Percentiles rank a stretch among this genome's conserved stretches.
phyloP scores from a whole-genome alignment of 2,113 vertebrate species.

The Neotoma lepida region DNA sequence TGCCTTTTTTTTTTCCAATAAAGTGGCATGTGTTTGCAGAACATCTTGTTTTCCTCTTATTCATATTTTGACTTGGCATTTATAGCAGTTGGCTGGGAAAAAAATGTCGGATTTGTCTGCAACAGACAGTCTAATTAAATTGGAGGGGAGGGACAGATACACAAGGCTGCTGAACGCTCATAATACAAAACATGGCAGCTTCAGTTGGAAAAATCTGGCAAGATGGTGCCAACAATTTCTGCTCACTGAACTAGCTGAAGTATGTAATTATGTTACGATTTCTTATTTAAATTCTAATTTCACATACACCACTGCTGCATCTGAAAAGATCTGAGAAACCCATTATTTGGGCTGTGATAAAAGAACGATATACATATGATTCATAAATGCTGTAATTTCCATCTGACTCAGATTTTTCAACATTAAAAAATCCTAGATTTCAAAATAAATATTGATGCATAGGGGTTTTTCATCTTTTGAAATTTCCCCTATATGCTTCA shows the following conservation, averaged over 20 bases:
- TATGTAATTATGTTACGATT: slow-evolving; percentile 79
- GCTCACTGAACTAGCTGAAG: slow-evolving; percentile 72
- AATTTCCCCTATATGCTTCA: slow-evolving; percentile 21
- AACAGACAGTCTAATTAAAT: slow-evolving; percentile 83
- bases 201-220: slow-evolving; percentile 72
- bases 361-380: slow-evolving; percentile 30
- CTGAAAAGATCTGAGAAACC: slow-evolving; percentile 60
- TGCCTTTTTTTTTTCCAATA: slow-evolving; percentile 3
- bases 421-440: slow-evolving; percentile 58
- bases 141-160: slow-evolving; percentile 77
- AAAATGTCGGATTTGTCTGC: slow-evolving; percentile 78
- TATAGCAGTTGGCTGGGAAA: slow-evolving; percentile 69
- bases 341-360: slow-evolving; percentile 65
- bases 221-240: slow-evolving; percentile 73
- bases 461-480: slow-evolving; percentile 1
- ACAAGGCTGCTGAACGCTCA: slow-evolving; percentile 72
- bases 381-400: slow-evolving; percentile 61
- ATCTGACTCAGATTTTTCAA: slow-evolving; percentile 55
- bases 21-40: slow-evolving; percentile 79
- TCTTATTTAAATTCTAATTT: slow-evolving; percentile 75
- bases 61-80: slow-evolving; percentile 82
- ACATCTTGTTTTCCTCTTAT: slow-evolving; percentile 81
- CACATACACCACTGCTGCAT: slow-evolving; percentile 69
- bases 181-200: slow-evolving; percentile 79
- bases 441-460: slow-evolving; percentile 57